Evolutionary conservation across 2,113 vertebrate species (phyloP).

Genomic region (Hippocampus barbouri): DNA sequence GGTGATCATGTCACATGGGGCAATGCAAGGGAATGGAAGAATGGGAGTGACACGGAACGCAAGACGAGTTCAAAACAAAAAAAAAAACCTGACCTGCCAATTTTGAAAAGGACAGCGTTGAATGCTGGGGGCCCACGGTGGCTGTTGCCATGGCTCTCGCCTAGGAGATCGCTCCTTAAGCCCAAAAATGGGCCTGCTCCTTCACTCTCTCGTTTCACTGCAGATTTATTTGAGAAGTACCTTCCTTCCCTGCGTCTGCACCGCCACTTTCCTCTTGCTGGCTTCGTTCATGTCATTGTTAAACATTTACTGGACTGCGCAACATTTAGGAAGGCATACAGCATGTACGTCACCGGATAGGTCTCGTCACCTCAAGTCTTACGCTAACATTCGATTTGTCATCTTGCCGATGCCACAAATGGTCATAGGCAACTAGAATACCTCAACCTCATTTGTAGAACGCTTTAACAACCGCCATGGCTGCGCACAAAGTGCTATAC

Average conservation of each 20-base stretch:
- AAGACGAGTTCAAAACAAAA: conserved; percentile 46
- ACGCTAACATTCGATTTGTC: not conserved
- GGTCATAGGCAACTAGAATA: too few species aligned
- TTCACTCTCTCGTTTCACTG: conserved; percentile 53
- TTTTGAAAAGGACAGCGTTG: conserved; percentile 67
- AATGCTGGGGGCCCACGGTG: conserved; percentile 59
- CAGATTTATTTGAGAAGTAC: conserved; percentile 57
- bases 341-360: too few species aligned
- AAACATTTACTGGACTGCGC: not conserved
- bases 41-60: conserved; percentile 36
- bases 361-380: too few species aligned
- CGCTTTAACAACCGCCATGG: too few species aligned
- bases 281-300: not conserved
- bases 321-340: too few species aligned
- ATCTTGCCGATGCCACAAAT: not conserved
- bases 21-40: conserved; percentile 51
- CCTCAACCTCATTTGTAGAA: too few species aligned
- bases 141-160: conserved; percentile 72
- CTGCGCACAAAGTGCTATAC: too few species aligned
- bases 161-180: conserved; percentile 70
- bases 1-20: conserved; percentile 45
- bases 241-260: not conserved
- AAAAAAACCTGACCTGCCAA: conserved; percentile 57
- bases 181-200: conserved; percentile 65
- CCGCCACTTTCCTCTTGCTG: too few species aligned